These are phyloP conservation scores for Pecten maximus DNA, from an alignment of 2,888 invertebrate species.

Conservation along the genomic window DNA sequence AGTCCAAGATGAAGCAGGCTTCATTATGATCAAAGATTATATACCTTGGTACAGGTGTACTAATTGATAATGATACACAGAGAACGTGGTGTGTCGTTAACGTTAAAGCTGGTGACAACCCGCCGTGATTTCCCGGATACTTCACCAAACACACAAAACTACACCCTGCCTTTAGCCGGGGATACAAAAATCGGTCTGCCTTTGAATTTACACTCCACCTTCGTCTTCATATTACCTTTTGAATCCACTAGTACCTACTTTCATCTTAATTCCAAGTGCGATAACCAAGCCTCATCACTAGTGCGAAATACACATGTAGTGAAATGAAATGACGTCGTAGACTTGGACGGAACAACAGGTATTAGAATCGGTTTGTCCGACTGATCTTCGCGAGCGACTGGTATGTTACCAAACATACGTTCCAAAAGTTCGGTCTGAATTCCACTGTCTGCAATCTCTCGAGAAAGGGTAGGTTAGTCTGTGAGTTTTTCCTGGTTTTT, in stretches of 20 bases:
- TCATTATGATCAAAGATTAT: too few species aligned
- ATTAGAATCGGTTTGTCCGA: background rate
- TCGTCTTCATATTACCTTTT: background rate
- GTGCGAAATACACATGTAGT: background rate
- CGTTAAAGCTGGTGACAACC: too few species aligned
- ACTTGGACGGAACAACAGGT: background rate
- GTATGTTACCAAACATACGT: background rate
- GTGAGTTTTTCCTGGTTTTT: background rate
- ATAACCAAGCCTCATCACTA: background rate
- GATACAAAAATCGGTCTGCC: background rate
- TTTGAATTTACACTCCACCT: background rate
- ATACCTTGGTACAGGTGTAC: too few species aligned
- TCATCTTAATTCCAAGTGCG: background rate
- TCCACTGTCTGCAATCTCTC: background rate
- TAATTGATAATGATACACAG: too few species aligned
- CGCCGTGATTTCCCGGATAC: conserved; percentile 2
- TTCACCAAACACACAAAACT: background rate
- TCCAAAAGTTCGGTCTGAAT: background rate
- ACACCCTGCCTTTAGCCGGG: background rate
- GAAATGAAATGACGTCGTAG: background rate
- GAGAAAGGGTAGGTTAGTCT: background rate
- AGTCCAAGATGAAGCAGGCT: too few species aligned
- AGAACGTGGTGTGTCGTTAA: too few species aligned
- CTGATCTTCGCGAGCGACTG: background rate
- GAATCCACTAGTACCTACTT: background rate